Evolutionary conservation across 2,888 invertebrate species (phyloP), one percentile per base, ranked within the genome.

Genomic region (Notocelia uddmanniana): DNA sequence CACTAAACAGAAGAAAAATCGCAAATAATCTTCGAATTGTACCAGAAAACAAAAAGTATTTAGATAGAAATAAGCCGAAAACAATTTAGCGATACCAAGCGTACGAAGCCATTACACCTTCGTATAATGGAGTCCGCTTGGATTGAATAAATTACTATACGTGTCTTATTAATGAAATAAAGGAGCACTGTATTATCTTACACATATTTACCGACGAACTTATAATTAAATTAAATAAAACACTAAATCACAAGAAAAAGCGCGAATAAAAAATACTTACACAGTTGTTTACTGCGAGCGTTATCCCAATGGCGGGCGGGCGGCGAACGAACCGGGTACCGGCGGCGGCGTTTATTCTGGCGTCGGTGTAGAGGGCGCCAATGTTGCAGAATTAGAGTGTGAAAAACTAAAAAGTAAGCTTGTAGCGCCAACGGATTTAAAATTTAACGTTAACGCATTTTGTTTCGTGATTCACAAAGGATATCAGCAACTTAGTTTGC

Each of bases 301-400:
- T 76, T 85, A 86, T 75, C 83, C 85, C 85, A 83, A 85, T 83
- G 81, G 82, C 83, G 78, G 85, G 83, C 85, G 84, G 80, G 18
- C 48, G 48, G 48, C 63, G 64, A 64, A 64, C 79, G 79, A 83
- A 83, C 81, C 82, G 82, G 85, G 78, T 76, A 76, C 78, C 78
- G 76, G 76, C 74, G 75, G 77, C 78, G 78, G 81, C 82, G 83
- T 84, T 85, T 83, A 78, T 81, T 82, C 68, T 86, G 89, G 93
- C 93, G 93, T 93, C 93, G 79, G 79, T 93, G 85, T 86, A 93
- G 93, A 90, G 92, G 92, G 92, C 92, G 92, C 90, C 81, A 76
- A 76, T 78, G 78, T 60, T 52, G 54, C 41, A 73, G 63, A 63
- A 59, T 64, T 73, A 37, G 57, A 73, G 66, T 58, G 34, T 52